These are phyloP conservation scores for Parasteatoda tepidariorum DNA, from an alignment of 1,140 invertebrate species.

Conservation along the genomic window DNA sequence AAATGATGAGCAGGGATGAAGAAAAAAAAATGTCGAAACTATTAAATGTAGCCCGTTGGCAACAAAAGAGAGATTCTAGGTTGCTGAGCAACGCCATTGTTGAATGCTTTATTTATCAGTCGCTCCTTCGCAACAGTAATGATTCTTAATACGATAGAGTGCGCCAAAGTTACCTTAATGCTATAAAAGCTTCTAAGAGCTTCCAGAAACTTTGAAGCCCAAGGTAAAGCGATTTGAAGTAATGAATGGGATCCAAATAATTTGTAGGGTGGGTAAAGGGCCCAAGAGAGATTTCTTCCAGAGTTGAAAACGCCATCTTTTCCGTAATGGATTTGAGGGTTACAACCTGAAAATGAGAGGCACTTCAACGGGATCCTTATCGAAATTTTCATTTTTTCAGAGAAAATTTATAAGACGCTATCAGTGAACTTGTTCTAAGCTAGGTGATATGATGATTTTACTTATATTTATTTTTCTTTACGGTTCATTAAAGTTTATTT, in stretches of 20 bases:
- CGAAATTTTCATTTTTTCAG: background rate
- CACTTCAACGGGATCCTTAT: background rate
- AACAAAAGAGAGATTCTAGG: constrained; percentile 43
- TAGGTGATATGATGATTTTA: too few species aligned
- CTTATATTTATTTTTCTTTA: too few species aligned
- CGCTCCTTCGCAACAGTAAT: constrained; percentile 22
- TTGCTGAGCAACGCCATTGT: constrained; percentile 47
- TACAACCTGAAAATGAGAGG: background rate
- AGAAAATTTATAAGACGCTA: background rate
- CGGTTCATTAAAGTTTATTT: too few species aligned
- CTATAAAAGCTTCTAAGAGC: constrained; percentile 32
- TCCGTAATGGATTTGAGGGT: background rate
- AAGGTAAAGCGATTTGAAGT: constrained; percentile 10
- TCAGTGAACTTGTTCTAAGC: too few species aligned
- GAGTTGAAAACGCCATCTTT: background rate
- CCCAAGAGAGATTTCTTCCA: background rate
- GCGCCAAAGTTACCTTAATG: constrained; percentile 32
- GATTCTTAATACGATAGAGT: constrained; percentile 59
- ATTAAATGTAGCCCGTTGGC: constrained; percentile 45
- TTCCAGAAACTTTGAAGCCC: background rate
- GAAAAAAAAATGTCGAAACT: constrained; percentile 7
- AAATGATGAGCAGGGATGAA: constrained; percentile 1
- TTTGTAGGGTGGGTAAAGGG: background rate
- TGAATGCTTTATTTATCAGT: constrained; percentile 54
- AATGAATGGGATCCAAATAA: constrained; percentile 11